phyloP scores from a whole-genome alignment of 92 coral and sea anemone species.

The Pocillopora grandis region DNA sequence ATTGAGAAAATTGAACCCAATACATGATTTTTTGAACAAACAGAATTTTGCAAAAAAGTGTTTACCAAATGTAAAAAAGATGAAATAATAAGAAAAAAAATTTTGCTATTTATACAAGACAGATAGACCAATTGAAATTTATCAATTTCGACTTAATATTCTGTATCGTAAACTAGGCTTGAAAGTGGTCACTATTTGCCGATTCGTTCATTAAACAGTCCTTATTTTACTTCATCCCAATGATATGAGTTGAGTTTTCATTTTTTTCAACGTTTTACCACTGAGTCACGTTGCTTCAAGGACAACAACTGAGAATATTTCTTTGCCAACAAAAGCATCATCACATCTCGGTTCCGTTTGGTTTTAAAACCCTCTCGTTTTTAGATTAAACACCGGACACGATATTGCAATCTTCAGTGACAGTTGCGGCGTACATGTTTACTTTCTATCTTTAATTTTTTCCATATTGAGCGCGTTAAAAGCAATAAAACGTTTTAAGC shows the following conservation, averaged over 20 bases:
- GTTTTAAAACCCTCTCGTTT: slow-evolving; percentile 25
- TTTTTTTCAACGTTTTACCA: not conserved
- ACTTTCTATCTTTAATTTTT: not conserved
- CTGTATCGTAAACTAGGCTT: not conserved
- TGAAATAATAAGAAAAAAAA: not conserved
- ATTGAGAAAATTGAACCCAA: not conserved
- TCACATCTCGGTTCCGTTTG: slow-evolving; percentile 24
- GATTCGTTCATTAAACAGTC: not conserved
- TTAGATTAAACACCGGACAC: slow-evolving; percentile 37
- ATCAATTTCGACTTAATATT: not conserved
- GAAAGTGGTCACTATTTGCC: not conserved
- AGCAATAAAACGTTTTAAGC: not conserved
- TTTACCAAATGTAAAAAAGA: slow-evolving; percentile 4
- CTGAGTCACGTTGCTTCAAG: not conserved
- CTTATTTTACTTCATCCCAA: not conserved
- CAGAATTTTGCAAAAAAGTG: not conserved
- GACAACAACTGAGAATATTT: not conserved
- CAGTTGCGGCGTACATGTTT: slow-evolving; percentile 15
- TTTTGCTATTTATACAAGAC: not conserved
- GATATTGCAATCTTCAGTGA: slow-evolving; percentile 1
- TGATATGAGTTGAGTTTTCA: slow-evolving; percentile 2
- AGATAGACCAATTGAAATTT: slow-evolving; percentile 8
- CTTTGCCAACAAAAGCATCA: not conserved
- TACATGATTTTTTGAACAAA: not conserved
- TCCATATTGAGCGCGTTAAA: slow-evolving; percentile 8